Conservation (phyloP, 1,140 invertebrate genomes). For the Patella vulgata region DNA sequence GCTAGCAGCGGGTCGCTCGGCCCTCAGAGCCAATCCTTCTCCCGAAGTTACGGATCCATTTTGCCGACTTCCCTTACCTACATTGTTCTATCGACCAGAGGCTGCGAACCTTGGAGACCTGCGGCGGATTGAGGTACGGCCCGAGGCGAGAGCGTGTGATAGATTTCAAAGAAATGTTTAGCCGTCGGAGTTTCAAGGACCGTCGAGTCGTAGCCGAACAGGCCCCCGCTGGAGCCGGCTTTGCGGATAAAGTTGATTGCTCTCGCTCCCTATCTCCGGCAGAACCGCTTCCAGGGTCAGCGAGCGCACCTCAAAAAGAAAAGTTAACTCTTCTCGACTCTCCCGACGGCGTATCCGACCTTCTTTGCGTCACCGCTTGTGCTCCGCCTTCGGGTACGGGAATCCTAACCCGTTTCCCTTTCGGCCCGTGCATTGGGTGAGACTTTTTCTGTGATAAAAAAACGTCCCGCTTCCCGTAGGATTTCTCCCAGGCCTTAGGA, state of each 20-base stretch:
- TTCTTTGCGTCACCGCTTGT: conserved; percentile 74
- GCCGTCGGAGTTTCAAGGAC: conserved; percentile 82
- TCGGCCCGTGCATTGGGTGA: conserved; percentile 15
- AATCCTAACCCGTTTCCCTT: conserved; percentile 34
- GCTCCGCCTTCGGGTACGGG: conserved; percentile 75
- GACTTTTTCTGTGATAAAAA: not conserved
- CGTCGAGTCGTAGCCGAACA: conserved; percentile 75
- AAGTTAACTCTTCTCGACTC: no score
- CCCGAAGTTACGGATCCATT: conserved; percentile 84
- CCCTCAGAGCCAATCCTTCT: conserved; percentile 80
- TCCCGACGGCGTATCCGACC: no score
- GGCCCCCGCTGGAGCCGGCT: conserved; percentile 71
- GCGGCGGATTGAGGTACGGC: conserved; percentile 84
- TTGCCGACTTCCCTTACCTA: conserved; percentile 81
- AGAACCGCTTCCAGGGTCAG: conserved; percentile 65
- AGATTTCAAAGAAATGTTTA: conserved; percentile 78
- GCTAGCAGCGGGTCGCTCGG: no score
- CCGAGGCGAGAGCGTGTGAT: conserved; percentile 66
- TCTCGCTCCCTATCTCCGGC: conserved; percentile 73
- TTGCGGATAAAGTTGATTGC: conserved; percentile 83
- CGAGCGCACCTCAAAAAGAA: conserved; percentile 69
- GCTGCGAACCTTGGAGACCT: conserved; percentile 90
- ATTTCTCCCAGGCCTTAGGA: conserved; percentile 70
- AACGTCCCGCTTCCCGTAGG: conserved; percentile 51
- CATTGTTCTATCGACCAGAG: conserved; percentile 89